Conservation (phyloP, 2,888 invertebrate species). For the Cephonodes hylas region DNA sequence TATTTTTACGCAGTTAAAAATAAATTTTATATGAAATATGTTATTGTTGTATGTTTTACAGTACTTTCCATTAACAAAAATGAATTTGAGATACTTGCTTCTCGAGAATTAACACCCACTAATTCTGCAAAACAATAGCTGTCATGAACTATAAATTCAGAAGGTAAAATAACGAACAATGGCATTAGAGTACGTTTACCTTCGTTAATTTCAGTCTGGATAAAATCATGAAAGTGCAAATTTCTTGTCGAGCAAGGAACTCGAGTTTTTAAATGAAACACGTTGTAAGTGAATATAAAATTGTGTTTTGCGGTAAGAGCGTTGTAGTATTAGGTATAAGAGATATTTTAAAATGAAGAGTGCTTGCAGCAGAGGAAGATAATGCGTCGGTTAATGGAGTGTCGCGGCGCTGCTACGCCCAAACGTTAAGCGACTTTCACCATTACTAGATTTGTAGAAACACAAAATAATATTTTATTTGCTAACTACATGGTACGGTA, state of each 20-base stretch:
- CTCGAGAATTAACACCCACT: neutral
- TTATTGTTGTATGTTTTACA: neutral
- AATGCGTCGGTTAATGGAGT: conserved; percentile 68
- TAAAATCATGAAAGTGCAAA: neutral
- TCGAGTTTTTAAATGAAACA: conserved; percentile 19
- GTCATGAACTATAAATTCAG: neutral
- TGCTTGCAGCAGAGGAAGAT: conserved; percentile 51
- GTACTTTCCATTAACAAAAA: neutral
- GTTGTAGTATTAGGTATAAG: conserved; percentile 41
- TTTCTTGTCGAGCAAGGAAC: neutral
- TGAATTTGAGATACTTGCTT: neutral
- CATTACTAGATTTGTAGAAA: conserved; percentile 49
- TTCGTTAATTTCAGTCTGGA: neutral
- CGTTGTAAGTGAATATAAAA: conserved; percentile 16
- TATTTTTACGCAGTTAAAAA: too few species aligned
- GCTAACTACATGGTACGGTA: too few species aligned
- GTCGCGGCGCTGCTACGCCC: conserved; percentile 45
- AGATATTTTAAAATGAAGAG: conserved; percentile 57
- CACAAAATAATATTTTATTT: conserved; percentile 25
- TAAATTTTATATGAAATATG: too few species aligned
- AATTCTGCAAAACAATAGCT: neutral
- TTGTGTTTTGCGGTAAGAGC: conserved; percentile 18
- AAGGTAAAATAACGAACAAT: neutral
- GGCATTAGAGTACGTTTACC: neutral
- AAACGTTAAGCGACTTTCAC: conserved; percentile 47